phyloP scores from a whole-genome alignment of 2,113 vertebrate genomes.

The Pimephales promelas region DNA sequence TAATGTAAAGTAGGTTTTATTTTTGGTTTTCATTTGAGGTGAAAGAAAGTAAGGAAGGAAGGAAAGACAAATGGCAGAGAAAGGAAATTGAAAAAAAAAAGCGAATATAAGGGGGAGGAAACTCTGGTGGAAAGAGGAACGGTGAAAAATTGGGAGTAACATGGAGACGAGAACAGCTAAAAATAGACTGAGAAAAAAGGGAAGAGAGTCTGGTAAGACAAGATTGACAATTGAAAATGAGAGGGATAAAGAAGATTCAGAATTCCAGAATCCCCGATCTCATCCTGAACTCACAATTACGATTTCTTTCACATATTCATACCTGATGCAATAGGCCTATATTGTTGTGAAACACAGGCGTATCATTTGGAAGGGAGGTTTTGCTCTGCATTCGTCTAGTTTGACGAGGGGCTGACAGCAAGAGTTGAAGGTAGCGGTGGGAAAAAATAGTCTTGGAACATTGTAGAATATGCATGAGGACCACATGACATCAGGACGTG shows the following conservation, averaged over 20 bases:
- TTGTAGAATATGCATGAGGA: conserved; percentile 3
- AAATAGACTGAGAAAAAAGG: conserved; percentile 18
- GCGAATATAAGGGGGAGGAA: background rate
- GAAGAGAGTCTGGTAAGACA: background rate
- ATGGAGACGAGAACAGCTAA: conserved; percentile 12
- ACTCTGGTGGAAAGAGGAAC: background rate
- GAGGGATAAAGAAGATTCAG: background rate
- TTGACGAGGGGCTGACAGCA: background rate
- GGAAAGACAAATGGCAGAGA: too few relatives aligned
- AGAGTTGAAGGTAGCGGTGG: background rate
- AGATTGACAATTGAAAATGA: conserved; percentile 35
- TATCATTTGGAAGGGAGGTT: background rate
- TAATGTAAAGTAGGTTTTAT: too few relatives aligned
- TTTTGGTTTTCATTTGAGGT: too few relatives aligned
- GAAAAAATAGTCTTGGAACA: conserved; percentile 7
- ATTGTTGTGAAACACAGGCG: background rate
- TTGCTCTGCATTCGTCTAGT: background rate
- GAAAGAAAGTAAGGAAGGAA: too few relatives aligned
- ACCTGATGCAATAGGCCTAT: background rate
- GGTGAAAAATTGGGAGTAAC: background rate
- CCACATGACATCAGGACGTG: conserved; percentile 4
- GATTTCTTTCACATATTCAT: background rate
- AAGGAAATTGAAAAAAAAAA: background rate
- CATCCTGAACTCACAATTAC: background rate
- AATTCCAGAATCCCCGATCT: background rate